Percentiles rank a stretch among this genome's conserved stretches.
Conservation (phyloP, 2,888 invertebrate genomes). For the Hirtodrosophila cameraria region DNA sequence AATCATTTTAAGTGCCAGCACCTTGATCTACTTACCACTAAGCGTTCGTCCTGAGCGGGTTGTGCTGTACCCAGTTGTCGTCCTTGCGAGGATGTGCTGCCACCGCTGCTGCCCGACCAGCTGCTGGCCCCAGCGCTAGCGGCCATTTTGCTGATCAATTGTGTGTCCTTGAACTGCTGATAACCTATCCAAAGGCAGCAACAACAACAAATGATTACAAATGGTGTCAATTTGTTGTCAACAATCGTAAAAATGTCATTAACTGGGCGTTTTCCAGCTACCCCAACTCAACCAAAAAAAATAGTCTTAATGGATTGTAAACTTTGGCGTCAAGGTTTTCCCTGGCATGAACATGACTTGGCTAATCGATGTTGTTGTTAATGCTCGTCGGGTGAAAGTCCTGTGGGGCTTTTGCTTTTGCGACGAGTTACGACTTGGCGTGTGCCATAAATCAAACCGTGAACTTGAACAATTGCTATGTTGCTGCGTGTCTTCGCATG, state of each 20-base stretch:
- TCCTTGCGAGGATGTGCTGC: conserved; percentile 77
- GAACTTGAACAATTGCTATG: conserved; percentile 66
- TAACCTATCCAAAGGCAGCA: conserved; percentile 39
- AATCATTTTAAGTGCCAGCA: neutral
- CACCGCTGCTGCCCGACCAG: conserved; percentile 83
- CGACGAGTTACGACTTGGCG: conserved; percentile 57
- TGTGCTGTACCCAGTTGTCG: conserved; percentile 72
- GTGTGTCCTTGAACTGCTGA: conserved; percentile 46
- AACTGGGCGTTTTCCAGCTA: conserved; percentile 40
- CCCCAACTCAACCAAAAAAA: neutral
- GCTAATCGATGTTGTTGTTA: conserved; percentile 43
- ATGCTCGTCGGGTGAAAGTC: conserved; percentile 29
- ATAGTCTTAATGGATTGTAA: conserved; percentile 66
- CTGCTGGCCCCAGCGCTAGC: conserved; percentile 66
- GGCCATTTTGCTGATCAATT: conserved; percentile 59
- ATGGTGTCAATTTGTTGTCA: conserved; percentile 78
- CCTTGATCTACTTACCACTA: conserved; percentile 76
- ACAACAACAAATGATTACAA: conserved; percentile 61
- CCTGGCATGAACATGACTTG: conserved; percentile 39
- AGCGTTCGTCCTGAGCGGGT: conserved; percentile 81
- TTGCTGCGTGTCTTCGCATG: conserved; percentile 58
- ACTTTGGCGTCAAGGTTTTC: conserved; percentile 68
- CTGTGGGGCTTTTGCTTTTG: conserved; percentile 40
- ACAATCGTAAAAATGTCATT: conserved; percentile 75
- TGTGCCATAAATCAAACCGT: conserved; percentile 68